Base-by-base conservation (phyloP, 2,797 vertebrate genomes). In the Rhinichthys osculus region DNA sequence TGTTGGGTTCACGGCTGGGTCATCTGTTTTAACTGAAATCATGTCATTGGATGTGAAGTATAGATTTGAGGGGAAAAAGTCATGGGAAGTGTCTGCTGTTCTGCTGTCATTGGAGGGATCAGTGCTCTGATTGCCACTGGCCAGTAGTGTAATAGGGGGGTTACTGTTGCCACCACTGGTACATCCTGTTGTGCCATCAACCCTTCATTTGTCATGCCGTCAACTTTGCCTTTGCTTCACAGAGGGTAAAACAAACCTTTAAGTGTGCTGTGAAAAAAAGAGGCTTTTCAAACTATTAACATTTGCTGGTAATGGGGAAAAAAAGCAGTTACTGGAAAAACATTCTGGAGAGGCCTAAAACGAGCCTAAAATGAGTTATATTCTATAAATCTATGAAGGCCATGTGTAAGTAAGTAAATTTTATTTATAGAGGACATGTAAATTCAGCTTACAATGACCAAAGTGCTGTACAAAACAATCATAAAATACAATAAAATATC, bases 161-260 rank as follows among this genome's bases (percentile, higher is more conserved):
- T 84, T 86, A 82, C 38, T 19, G 47, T 47, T 79, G 17, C 30
- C 57, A 54, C 80, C 82, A 74, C 19, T 59, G 4, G 85, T 84
- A 84, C 88, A 86, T 89, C 91, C 83, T 93, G 93, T 92, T 90
- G 91, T 79, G 50, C 93, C 93, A 93, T 92, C 91, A 90, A 87
- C 86, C 66, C 82, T 88, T 89, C 91, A 84, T 84, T 84, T 78
- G 40, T 84, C 83, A 84, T 67, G 27, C 27, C 0, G 19, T 42
- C 74, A 69, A 54, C 4, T 78, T 78, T 52, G 57, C 42, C 54
- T 76, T 83, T 67, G n/a, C 21, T 47, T 73, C 19, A 62, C 52
- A 33, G 14, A 50, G 72, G 62, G 35, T 78, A 35, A 76, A 83
- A 76, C 19, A 64, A 62, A 40, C 59, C 11, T 69, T 57, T 70